These are phyloP conservation scores for Sebastes iracundus DNA, from an alignment of 2,797 vertebrate genomes.

Conservation along the genomic window DNA sequence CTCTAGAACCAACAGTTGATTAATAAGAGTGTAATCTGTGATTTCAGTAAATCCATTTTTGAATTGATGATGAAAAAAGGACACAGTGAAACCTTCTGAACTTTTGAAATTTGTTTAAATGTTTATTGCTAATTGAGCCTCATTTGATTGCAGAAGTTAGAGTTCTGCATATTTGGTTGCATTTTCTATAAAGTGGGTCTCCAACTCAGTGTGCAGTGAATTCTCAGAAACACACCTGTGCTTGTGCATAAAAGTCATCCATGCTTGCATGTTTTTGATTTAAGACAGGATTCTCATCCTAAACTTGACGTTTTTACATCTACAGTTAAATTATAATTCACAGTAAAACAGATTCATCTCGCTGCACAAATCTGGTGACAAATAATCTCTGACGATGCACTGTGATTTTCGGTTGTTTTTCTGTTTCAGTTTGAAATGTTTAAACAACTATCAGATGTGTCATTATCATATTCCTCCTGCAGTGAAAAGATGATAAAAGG, in stretches of 20 bases:
- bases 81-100: not conserved
- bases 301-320: not conserved
- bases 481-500: not conserved
- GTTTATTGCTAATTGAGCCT: not conserved
- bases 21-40: not conserved
- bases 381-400: not conserved
- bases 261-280: not conserved
- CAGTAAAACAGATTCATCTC: not conserved
- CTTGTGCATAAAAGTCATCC: not conserved
- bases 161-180: not conserved
- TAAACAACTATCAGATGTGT: not conserved
- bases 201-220: not conserved
- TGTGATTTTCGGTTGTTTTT: not conserved
- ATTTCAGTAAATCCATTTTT: not conserved
- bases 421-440: not conserved
- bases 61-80: not conserved
- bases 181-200: not conserved
- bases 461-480: not conserved
- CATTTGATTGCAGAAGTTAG: not conserved
- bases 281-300: not conserved
- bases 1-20: not conserved
- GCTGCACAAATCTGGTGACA: not conserved
- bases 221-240: constrained; percentile 1
- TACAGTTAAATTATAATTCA: not conserved
- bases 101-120: not conserved